Evolutionary conservation across 2,113 vertebrate genomes (phyloP), one percentile per base, ranked within the genome.

Genomic region (Paramormyrops kingsleyae): DNA sequence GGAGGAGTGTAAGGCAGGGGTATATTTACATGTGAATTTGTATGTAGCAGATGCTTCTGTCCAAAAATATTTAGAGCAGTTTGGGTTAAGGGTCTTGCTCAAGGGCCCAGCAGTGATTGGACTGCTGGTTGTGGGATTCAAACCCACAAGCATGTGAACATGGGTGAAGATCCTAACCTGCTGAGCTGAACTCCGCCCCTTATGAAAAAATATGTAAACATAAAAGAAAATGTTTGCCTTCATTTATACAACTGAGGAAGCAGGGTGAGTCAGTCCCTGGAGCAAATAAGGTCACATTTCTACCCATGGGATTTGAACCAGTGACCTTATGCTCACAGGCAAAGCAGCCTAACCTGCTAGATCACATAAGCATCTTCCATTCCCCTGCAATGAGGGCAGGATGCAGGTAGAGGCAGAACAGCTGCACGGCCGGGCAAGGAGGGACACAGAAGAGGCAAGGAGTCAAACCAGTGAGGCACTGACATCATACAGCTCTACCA

Each of bases 401-500:
- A 53, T 19, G 52, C 52, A 53, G 52, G 52, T 53, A 53, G 52
- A 53, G 52, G 52, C 52, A 53, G 52, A 53, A 53, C 53, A 56
- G 53, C 53, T 56, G 19, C 53, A 56, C 1, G 5, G 53, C 53
- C 19, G 1, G 19, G 53, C 56, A 62, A 2, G 56, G 24, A 62
- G 56, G 56, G 56, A 62, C 8, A n/a, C 77, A 44, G 89, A 88
- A 27, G 74, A 91, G 19, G 91, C 52, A 87, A 59, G 74, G 91
- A 91, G 44, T 52, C 50, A 90, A 90, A 83, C 39, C 80, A 88
- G 89, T 59, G 47, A 17, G 88, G 89, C 24, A 77, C 88, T 44
- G 74, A 90, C n/a, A 50, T 77, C 66, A 8, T 50, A 86, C 92
- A 92, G 88, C 87, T 89, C 84, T 88, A 91, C 52, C 88, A 87